Evolutionary conservation across 2,797 vertebrate genomes (phyloP).

Genomic region (Sciurus carolinensis): DNA sequence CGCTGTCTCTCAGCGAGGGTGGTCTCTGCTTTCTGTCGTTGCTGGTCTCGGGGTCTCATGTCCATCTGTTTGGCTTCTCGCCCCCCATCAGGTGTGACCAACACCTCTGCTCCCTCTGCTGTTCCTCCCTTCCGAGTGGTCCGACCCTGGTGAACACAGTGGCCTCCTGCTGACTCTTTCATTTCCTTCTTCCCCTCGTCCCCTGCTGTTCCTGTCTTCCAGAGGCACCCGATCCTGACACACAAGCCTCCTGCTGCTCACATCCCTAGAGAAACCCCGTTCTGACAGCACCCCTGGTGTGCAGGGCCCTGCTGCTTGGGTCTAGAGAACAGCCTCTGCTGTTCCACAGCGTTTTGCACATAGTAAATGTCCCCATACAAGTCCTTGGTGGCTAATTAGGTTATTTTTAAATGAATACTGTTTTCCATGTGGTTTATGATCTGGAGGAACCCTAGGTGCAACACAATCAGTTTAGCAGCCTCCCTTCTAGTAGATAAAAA

Average conservation of each 20-base stretch:
- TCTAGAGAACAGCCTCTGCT: no score
- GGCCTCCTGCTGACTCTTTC: rapidly evolving
- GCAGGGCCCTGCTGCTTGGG: no score
- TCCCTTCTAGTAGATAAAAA: not conserved
- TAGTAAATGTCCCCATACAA: not conserved
- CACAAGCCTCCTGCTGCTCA: rapidly evolving
- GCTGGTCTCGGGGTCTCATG: not conserved
- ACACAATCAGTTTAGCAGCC: not conserved
- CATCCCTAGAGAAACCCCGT: rapidly evolving
- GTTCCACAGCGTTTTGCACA: not conserved
- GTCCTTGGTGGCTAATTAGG: constrained; percentile 14
- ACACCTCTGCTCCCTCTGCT: not conserved
- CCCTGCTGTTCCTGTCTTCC: rapidly evolving
- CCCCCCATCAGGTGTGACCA: rapidly evolving
- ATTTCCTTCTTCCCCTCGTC: no score
- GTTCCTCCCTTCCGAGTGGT: no score
- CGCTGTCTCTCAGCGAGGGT: not conserved
- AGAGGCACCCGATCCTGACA: not conserved
- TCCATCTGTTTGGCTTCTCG: not conserved
- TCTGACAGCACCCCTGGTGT: rapidly evolving
- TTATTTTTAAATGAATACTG: not conserved
- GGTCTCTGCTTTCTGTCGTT: not conserved
- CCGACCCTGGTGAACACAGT: rapidly evolving
- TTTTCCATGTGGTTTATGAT: not conserved
- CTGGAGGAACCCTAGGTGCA: not conserved